These are phyloP conservation scores for Lasiurus borealis DNA, from an alignment of 2,113 vertebrate genomes.

Conservation along the genomic window DNA sequence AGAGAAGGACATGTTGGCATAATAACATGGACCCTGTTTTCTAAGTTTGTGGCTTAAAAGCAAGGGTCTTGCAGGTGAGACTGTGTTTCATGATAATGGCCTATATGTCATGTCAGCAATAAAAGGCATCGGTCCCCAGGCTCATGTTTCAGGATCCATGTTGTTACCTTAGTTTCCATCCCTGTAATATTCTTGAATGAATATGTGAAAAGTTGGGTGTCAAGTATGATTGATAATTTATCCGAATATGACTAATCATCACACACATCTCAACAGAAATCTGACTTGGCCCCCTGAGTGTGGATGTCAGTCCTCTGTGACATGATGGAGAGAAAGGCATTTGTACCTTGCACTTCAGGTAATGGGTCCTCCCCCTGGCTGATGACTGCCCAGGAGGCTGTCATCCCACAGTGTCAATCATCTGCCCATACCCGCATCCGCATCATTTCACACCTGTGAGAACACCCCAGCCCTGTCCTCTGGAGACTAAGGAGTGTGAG, in stretches of 20 bases:
- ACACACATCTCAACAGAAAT: neutral
- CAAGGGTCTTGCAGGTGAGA: neutral
- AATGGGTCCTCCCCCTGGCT: constrained; percentile 55
- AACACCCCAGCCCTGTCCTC: neutral
- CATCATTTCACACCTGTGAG: neutral
- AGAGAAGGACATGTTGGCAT: constrained; percentile 61
- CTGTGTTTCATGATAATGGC: neutral
- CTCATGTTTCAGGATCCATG: neutral
- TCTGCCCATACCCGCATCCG: neutral
- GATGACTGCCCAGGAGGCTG: neutral
- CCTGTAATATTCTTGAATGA: neutral
- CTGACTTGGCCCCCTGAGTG: neutral
- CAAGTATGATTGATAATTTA: neutral
- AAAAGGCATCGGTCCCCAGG: rapidly evolving
- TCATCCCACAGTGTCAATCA: constrained; percentile 1
- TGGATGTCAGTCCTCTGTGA: neutral
- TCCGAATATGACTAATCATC: constrained; percentile 22
- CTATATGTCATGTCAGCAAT: constrained; percentile 2
- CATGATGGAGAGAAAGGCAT: neutral
- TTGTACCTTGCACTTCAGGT: constrained; percentile 49
- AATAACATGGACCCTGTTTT: constrained; percentile 59
- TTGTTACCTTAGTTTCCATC: neutral
- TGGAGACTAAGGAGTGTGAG: neutral
- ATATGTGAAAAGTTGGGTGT: neutral
- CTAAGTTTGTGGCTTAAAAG: constrained; percentile 47